Evolutionary conservation across 1,140 invertebrate genomes (phyloP).

Genomic region (Eciton burchellii): DNA sequence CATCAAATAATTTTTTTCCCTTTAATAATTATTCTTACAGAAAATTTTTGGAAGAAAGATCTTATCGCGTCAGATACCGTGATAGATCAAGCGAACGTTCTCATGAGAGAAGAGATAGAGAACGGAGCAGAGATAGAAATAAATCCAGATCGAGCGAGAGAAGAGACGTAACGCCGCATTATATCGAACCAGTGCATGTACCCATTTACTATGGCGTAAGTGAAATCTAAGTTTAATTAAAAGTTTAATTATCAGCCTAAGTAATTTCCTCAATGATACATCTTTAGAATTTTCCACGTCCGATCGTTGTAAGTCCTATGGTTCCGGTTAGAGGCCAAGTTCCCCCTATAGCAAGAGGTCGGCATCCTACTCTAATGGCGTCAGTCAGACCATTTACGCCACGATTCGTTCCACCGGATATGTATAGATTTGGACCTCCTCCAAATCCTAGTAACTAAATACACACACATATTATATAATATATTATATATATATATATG

Average conservation of each 20-base stretch:
- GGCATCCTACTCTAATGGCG: slow-evolving; percentile 65
- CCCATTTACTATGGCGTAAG: slow-evolving; percentile 73
- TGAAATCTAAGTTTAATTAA: slow-evolving; percentile 8
- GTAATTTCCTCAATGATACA: slow-evolving; percentile 31
- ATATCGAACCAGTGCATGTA: slow-evolving; percentile 67
- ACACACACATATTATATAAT: slow-evolving; percentile 26
- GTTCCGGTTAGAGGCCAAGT: slow-evolving; percentile 68
- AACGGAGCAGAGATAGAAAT: slow-evolving; percentile 31
- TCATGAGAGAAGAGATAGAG: slow-evolving; percentile 59
- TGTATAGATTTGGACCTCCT: slow-evolving; percentile 62
- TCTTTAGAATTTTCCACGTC: slow-evolving; percentile 66
- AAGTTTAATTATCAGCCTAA: background rate
- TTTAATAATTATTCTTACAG: background rate
- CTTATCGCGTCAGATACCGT: slow-evolving; percentile 48
- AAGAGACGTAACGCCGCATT: slow-evolving; percentile 54
- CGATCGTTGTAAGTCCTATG: slow-evolving; percentile 70
- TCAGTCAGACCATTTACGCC: slow-evolving; percentile 68
- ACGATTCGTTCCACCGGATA: slow-evolving; percentile 66
- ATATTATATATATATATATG: background rate
- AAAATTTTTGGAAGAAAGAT: slow-evolving; percentile 33
- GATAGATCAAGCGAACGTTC: slow-evolving; percentile 53
- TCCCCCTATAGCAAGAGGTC: slow-evolving; percentile 59
- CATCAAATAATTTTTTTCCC: background rate
- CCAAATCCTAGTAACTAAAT: slow-evolving; percentile 65
- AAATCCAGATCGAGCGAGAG: slow-evolving; percentile 59